Evolutionary conservation across 37 sponge, comb jelly and placozoan species (phyloP), one percentile per base, ranked within the genome.

Genomic region (Beroe forskalii): DNA sequence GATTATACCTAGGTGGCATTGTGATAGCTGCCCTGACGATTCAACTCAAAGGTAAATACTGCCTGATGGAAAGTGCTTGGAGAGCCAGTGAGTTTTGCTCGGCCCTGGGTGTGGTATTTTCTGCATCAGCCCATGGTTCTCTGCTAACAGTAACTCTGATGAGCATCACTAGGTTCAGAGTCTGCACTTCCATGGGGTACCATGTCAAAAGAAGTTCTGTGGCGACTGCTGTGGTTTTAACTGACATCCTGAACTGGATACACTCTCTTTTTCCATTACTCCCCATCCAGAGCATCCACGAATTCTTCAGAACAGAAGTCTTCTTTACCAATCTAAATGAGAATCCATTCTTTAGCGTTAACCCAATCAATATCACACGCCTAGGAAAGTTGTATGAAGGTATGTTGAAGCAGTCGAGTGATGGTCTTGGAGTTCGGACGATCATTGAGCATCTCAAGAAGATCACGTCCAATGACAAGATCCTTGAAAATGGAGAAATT

Each of bases 191-290:
- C n/a, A n/a, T n/a, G n/a, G n/a, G n/a, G n/a, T n/a, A n/a, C n/a
- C 8, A 72, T 33, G 20, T 72, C 75, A 38, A 32, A 3, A 33
- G 19, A 12, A 72, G 75, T 35, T 35, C 75, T 12, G 40, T 72
- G 22, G 19, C 14, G 9, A 20, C 20, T 35, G 40, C 1, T 14
- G 4, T 8, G 22, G 8, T 4, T 1, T 6, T 72, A 8, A 4
- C 33, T 2, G 30, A 19, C 4, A 3, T 72, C 38, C 75, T 72
- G 1, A 72, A 72, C 39, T 20, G 28, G 8, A 1, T 72, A 4
- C 75, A 72, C 40, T 32, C 75, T 1, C 6, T 72, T 39, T 39
- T 72, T 35, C 75, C 75, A 35, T 32, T 37, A 20, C 75, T 72
- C 9, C 75, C 75, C 35, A 1, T 72, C 6, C 4, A 35, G 39